phyloP scores from a whole-genome alignment of 2,888 invertebrate species.

The Suillia variegata region DNA sequence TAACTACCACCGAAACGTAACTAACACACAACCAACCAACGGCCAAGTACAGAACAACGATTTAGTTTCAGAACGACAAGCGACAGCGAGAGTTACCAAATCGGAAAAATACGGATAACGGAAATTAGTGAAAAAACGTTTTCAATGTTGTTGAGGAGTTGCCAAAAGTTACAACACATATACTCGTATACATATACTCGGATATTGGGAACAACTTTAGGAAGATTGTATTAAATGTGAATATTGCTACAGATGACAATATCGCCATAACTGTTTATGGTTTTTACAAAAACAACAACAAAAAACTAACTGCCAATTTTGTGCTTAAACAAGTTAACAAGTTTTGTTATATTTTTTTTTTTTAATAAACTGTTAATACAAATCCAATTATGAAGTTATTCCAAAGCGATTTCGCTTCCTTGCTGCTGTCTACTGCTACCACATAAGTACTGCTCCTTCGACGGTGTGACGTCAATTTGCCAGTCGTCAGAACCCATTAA shows the following conservation, averaged over 20 bases:
- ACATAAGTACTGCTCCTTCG: no score
- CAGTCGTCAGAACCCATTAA: conserved; percentile 19
- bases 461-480: conserved; percentile 22
- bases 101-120: background rate
- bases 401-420: background rate
- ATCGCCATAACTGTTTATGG: no score
- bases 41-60: conserved; percentile 25
- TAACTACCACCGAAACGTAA: conserved; percentile 23
- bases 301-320: background rate
- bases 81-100: conserved; percentile 34
- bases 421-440: background rate
- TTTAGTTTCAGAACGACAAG: conserved; percentile 49
- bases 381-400: conserved; percentile 5
- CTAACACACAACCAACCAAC: conserved; percentile 1
- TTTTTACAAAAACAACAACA: no score
- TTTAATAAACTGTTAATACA: background rate
- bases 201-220: no score
- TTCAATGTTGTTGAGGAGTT: background rate
- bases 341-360: background rate
- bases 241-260: no score
- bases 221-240: no score
- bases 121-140: background rate
- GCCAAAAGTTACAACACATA: no score
- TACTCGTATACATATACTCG: no score
- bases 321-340: background rate